Base-by-base conservation (phyloP, 2,888 invertebrate species). In the Conistra vaccinii region DNA sequence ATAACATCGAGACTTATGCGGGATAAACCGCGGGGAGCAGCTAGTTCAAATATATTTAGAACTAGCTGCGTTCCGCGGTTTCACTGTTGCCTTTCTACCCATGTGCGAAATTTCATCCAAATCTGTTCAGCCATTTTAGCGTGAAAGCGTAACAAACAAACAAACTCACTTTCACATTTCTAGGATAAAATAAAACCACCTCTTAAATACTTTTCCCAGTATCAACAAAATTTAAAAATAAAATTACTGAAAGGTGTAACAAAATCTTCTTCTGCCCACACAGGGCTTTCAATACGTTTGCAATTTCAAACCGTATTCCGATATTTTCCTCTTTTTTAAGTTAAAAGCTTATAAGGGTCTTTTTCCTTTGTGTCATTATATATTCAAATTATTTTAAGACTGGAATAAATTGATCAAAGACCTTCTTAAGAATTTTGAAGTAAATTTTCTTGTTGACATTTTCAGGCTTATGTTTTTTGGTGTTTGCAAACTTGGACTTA, bases 381-480 rank as follows among this genome's bases (percentile, higher is more conserved):
- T 76, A 82, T 85, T 85, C 68, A 84, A 82, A 85, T 85, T 71
- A 69, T 65, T 58, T 61, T 26, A 39, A 23, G 65, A 69, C 39
- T 63, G 51, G 57, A 85, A 55, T 51, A 53, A 53, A 81, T 66
- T 76, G 61, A 82, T 85, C 79, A 79, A 82, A 84, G 78, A 61
- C 57, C 42, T 53, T 57, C 23, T 58, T 53, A 57, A 78, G 32
- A 57, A 26, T 63, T 55, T 55, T 23, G n/a, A 17, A 55, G 65
- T 58, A 53, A 26, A 55, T 76, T 66, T 61, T 57, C 55, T 63
- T 69, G 14, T 69, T 69, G 39, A 51, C 23, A 12, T n/a, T 76
- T 57, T 12, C 6, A 14, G 26, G 5, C 26, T 53, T 32, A 3
- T 39, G 55, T 48, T 39, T 29, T 78, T 42, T 35, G n/a, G 3